Percentiles rank a stretch among this genome's conserved stretches.
These are phyloP conservation scores for Boloria euphrosyne DNA, from an alignment of 2,888 invertebrate species.

Conservation along the genomic window DNA sequence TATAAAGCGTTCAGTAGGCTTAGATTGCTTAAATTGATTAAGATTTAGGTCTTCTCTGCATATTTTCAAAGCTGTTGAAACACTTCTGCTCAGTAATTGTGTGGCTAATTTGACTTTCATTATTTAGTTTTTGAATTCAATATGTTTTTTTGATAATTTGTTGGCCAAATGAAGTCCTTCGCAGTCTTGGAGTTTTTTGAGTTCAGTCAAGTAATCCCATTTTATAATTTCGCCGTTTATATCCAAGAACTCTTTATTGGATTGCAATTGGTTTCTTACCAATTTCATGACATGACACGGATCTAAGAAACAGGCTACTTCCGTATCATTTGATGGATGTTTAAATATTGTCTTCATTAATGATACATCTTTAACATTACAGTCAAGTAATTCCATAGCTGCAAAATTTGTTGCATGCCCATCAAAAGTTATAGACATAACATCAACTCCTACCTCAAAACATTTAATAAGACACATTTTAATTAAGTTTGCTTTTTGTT, in stretches of 20 bases:
- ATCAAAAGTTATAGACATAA: constrained; percentile 18
- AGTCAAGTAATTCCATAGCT: constrained; percentile 23
- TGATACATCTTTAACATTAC: constrained; percentile 13
- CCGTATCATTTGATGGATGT: constrained; percentile 20
- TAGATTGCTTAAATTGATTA: constrained; percentile 8
- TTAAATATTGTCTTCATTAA: constrained; percentile 18
- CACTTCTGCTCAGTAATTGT: constrained; percentile 42
- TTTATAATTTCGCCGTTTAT: constrained; percentile 13
- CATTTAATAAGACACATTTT: neutral
- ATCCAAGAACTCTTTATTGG: constrained; percentile 23
- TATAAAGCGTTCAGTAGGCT: constrained; percentile 15
- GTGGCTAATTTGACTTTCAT: constrained; percentile 44
- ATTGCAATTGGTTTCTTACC: constrained; percentile 29
- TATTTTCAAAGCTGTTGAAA: constrained; percentile 22
- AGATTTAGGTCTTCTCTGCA: constrained; percentile 9
- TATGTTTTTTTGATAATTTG: constrained; percentile 36
- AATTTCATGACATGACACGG: constrained; percentile 36
- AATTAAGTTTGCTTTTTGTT: no score
- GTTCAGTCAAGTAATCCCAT: constrained; percentile 24
- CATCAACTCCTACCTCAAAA: neutral
- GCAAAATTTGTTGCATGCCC: constrained; percentile 19
- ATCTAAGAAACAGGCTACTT: constrained; percentile 27
- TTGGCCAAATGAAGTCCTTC: constrained; percentile 38
- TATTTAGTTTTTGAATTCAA: constrained; percentile 40
- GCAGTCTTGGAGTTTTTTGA: constrained; percentile 31